phyloP scores from a whole-genome alignment of 2,113 vertebrate genomes.

The Baryphthengus martii region DNA sequence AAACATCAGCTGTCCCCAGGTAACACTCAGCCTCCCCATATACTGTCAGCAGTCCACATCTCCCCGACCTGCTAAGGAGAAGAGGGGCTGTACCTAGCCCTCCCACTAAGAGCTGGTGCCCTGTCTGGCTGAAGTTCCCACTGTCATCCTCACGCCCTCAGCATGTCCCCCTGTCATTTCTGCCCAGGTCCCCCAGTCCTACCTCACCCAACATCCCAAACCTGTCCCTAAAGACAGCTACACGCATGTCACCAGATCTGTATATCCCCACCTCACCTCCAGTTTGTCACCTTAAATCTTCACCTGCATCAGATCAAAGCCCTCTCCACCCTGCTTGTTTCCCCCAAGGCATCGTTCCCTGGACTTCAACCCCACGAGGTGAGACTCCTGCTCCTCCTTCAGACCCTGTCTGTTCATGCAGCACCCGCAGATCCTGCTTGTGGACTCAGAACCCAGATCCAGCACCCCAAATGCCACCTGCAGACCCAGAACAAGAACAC shows the following conservation, averaged over 20 bases:
- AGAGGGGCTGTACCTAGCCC: neutral
- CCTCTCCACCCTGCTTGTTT: neutral
- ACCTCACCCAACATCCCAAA: neutral
- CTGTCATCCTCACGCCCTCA: accelerated
- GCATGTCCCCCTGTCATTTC: accelerated
- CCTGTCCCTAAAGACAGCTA: neutral
- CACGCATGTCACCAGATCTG: neutral
- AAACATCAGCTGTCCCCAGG: neutral
- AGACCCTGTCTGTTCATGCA: neutral
- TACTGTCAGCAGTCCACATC: neutral
- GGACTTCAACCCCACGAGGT: neutral
- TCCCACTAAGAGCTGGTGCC: neutral
- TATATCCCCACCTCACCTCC: neutral
- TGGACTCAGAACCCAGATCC: neutral
- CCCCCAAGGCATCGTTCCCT: neutral
- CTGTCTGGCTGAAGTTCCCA: neutral
- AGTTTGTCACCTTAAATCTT: neutral
- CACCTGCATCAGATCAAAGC: neutral
- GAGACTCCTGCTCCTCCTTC: neutral
- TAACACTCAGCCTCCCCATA: neutral
- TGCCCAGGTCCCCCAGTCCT: neutral
- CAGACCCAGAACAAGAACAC: neutral
- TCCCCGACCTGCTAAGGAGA: no score
- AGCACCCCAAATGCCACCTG: neutral
- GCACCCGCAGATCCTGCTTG: neutral